Evolutionary conservation across 2,113 vertebrate genomes (phyloP), one percentile per base, ranked within the genome.

Genomic region (Cyphomyrus discorhynchus): DNA sequence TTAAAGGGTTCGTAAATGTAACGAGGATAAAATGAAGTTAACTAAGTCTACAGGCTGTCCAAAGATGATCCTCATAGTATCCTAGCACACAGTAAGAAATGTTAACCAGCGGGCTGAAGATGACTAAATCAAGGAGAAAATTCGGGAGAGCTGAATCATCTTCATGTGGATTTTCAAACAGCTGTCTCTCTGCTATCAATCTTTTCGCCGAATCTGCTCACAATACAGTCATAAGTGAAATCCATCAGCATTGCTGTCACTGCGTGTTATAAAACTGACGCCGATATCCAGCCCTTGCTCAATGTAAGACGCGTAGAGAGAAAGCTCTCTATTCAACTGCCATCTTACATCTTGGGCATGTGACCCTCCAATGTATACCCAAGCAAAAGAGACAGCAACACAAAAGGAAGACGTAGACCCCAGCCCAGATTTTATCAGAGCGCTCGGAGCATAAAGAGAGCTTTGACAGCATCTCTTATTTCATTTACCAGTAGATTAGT

Each of bases 401-500:
- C 7, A 42, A 53, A 74, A 77, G 10, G 42, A 56, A 82, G 27
- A 80, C 0, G 46, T 24, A n/a, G 45, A 31, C 27, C 82, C 35
- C 50, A 83, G 31, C 50, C 50, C 39, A 42, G 31, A 39, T 46
- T 58, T 84, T 89, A 89, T 89, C 88, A 89, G 77, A 10, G 89
- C 39, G n/a, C 77, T 39, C 5, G n/a, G 77, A 85, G 39, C 24
- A 62, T 45, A n/a, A n/a, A 62, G 52, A 62, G 27, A 47, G 50
- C 80, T 82, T 80, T 84, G 89, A 62, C 89, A 89, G 89, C 35
- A 47, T 9, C 80, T 89, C 80, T 62, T 85, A 89, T 85, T 84
- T 89, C 89, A 89, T 89, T 89, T 89, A 89, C 50, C 52, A 84
- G 35, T 19, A 89, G 80, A 89, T 89, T 89, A 89, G 89, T 84